Percentiles rank a stretch among this genome's conserved stretches.
phyloP scores from a whole-genome alignment of 2,113 vertebrate species.

The human (Homo sapiens) region DNA sequence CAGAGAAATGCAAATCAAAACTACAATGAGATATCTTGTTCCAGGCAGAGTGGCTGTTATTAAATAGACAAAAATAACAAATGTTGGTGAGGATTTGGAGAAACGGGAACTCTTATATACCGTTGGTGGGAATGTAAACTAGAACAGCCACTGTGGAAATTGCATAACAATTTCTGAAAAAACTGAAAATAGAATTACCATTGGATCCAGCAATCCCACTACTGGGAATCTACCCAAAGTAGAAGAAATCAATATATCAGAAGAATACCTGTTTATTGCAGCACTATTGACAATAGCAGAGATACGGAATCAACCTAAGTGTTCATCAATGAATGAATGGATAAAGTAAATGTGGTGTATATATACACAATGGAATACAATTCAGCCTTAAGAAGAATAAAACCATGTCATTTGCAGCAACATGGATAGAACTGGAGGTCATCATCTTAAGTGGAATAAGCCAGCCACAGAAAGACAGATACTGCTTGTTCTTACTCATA shows the following conservation, averaged over 20 bases:
- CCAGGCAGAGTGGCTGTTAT: background rate
- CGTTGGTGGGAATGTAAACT: too few relatives aligned
- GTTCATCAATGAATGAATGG: background rate
- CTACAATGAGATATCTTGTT: background rate
- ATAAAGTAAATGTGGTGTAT: background rate
- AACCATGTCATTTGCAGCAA: background rate
- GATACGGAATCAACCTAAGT: background rate
- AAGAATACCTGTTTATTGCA: background rate
- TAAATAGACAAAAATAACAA: background rate
- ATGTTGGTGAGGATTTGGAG: background rate
- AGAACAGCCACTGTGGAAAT: too few relatives aligned
- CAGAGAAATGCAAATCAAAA: background rate
- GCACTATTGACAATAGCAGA: background rate
- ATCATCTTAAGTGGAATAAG: background rate
- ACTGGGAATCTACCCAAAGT: too few relatives aligned
- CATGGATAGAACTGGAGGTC: background rate
- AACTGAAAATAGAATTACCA: too few relatives aligned
- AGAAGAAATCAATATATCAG: too few relatives aligned
- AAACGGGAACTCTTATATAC: too few relatives aligned
- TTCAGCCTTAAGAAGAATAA: background rate
- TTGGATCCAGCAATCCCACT: too few relatives aligned
- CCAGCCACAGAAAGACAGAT: background rate
- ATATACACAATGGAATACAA: background rate
- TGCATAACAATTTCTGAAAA: too few relatives aligned
- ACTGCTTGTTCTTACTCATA: background rate